phyloP scores from a whole-genome alignment of 2,888 invertebrate species.

The Metalampra italica region DNA sequence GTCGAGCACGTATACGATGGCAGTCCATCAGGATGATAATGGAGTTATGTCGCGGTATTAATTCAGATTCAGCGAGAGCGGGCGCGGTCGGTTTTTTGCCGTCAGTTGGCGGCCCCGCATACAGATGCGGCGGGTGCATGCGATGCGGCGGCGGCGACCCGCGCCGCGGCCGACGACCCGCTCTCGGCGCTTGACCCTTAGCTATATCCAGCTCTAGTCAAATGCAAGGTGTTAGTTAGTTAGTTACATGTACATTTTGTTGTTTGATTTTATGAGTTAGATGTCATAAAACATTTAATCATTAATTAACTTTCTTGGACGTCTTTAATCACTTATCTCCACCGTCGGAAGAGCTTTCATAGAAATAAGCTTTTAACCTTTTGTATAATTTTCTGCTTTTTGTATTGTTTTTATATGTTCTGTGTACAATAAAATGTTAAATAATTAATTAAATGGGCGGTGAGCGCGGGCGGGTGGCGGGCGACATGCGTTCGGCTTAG shows the following conservation, averaged over 20 bases:
- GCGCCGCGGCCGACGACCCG: constrained; percentile 54
- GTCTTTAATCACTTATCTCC: too few relatives aligned
- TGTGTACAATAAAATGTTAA: too few relatives aligned
- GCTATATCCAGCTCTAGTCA: constrained; percentile 6
- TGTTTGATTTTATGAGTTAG: too few relatives aligned
- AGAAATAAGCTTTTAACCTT: too few relatives aligned
- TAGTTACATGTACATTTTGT: not conserved
- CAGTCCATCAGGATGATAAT: constrained; percentile 34
- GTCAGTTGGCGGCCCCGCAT: constrained; percentile 39
- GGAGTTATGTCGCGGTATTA: constrained; percentile 37
- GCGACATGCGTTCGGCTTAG: too few relatives aligned
- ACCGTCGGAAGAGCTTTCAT: too few relatives aligned
- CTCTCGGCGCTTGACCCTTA: constrained; percentile 61
- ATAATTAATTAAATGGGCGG: too few relatives aligned
- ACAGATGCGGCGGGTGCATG: constrained; percentile 49
- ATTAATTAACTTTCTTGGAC: too few relatives aligned
- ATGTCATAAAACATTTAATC: too few relatives aligned
- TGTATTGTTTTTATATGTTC: too few relatives aligned
- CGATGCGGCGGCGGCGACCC: constrained; percentile 15
- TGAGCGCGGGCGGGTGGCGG: too few relatives aligned
- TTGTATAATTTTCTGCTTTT: too few relatives aligned
- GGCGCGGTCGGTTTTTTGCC: constrained; percentile 50
- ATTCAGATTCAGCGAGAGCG: constrained; percentile 33
- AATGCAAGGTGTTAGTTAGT: not conserved
- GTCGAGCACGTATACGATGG: constrained; percentile 16